A percentile compares a stretch with the other conserved stretches of the same genome.
Conservation (phyloP, 2,113 vertebrate genomes). For the Pyrgilauda ruficollis region DNA sequence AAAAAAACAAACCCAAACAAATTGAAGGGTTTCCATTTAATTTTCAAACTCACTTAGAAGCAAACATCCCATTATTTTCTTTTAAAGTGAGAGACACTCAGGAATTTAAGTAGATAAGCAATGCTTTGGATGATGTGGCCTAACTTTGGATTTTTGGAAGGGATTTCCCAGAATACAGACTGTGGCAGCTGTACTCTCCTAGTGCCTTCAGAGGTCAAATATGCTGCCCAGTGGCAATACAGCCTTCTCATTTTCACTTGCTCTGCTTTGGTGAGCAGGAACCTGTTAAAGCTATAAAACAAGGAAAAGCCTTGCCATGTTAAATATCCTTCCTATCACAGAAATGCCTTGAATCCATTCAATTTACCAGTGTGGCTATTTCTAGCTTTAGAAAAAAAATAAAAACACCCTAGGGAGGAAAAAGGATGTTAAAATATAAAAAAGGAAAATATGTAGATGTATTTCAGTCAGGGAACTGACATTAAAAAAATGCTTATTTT, state of each 20-base stretch:
- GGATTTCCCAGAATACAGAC: neutral
- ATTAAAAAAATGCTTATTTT: neutral
- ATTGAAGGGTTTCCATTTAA: neutral
- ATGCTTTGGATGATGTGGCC: rapidly evolving
- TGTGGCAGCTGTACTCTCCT: neutral
- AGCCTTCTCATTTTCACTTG: neutral
- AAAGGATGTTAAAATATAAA: neutral
- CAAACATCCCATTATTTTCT: neutral
- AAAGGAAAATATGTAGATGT: neutral
- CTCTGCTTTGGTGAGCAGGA: neutral
- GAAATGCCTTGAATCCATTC: neutral
- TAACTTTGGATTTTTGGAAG: neutral
- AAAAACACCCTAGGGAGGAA: neutral
- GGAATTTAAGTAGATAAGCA: neutral
- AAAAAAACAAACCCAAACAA: neutral
- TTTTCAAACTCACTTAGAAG: neutral
- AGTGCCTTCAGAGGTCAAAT: neutral
- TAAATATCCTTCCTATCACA: neutral
- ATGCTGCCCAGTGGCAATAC: rapidly evolving
- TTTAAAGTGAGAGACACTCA: neutral
- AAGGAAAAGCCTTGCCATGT: neutral
- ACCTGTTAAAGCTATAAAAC: neutral
- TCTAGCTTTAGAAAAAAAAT: neutral
- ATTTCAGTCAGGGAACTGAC: neutral
- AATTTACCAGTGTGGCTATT: neutral